Base-by-base conservation (phyloP, 2,797 vertebrate species). In the Melanotaenia maccullochi region DNA sequence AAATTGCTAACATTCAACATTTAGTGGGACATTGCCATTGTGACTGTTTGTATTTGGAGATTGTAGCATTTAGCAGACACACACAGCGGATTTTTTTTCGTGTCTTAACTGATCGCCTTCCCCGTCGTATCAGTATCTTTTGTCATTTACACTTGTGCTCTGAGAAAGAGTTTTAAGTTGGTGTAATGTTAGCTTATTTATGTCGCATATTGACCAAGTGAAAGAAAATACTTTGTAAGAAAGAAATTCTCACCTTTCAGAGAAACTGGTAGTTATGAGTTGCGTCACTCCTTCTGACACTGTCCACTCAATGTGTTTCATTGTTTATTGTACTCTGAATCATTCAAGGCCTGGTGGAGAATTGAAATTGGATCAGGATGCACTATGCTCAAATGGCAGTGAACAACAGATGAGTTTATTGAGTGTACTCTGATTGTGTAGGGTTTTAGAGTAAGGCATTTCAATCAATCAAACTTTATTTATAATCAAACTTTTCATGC, bases 241-340 rank as follows among this genome's bases (percentile, higher is more conserved):
- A 75, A 73, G 47, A 80, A 66, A 79, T 79, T 86, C 81, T 88
- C 87, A 83, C 59, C 82, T 88, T 88, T 86, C 74, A 65, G 71
- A 54, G 94, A 72, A 87, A 83, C 84, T 51, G 63, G 68, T 77
- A n/a, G 59, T 84, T 81, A 73, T 2, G 71, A 77, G 63, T 78
- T 79, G 57, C 69, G 30, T 85, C 85, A 78, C 61, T 66, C 55
- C 60, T 58, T 76, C 79, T 68, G 75, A 86, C 82, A 83, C 71
- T 86, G 81, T 89, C 76, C 77, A 33, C 78, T 83, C 74, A 73
- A 51, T 75, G 77, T 78, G 70, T 89, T 78, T 87, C 76, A 86
- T 92, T 93, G 88, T 90, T 87, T 87, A 85, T 88, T 88, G 82
- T 91, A 56, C 76, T 76, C 30, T 54, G 78, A 72, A 63, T 84